Base-by-base conservation (phyloP, 2,888 invertebrate genomes). In the Germaria angustata region DNA sequence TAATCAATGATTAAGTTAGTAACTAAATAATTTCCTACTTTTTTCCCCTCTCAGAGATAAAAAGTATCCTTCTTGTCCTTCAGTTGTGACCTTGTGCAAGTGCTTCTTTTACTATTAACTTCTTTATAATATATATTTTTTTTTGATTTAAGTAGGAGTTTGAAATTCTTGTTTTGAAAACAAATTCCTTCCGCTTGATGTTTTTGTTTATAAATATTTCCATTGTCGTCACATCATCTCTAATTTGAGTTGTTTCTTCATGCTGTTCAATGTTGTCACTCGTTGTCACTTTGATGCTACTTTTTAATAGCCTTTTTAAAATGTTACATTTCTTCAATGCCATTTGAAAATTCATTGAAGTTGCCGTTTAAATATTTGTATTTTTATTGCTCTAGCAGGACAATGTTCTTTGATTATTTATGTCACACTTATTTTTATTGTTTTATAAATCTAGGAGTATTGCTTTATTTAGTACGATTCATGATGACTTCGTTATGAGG, bases 161-260 rank as follows among this genome's bases (percentile, higher is more conserved):
- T 32, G 20, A 73, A 63, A 11, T 57, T 75, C 63, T 53, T 36
- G 46, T 66, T 49, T 15, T 49, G 15, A 69, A 65, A 61, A 66
- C 39, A 41, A 22, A 65, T 49, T 73, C 49, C 69, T 84, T 80
- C 77, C 44, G 85, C 85, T 85, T 85, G 85, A 71, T 46, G 72
- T 81, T 32, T 87, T 85, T 88, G 84, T 84, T 85, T 88, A 84
- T 86, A 88, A 88, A 88, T 87, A 88, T 86, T 84, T 85, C n/a
- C n/a, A n/a, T 49, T 84, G 84, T 87, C 86, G 81, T 86, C 87
- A 87, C 86, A 85, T 87, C 22, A 17, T 17, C 8, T 59, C 13
- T 32, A 24, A 39, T 39, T 44, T 24, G 84, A 86, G 85, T 85
- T 82, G 84, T 53, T 2, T 79, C 75, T 78, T 84, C 79, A 73